These are phyloP conservation scores for Phalacrocorax carbo DNA, from an alignment of 2,113 vertebrate species.

Conservation along the genomic window DNA sequence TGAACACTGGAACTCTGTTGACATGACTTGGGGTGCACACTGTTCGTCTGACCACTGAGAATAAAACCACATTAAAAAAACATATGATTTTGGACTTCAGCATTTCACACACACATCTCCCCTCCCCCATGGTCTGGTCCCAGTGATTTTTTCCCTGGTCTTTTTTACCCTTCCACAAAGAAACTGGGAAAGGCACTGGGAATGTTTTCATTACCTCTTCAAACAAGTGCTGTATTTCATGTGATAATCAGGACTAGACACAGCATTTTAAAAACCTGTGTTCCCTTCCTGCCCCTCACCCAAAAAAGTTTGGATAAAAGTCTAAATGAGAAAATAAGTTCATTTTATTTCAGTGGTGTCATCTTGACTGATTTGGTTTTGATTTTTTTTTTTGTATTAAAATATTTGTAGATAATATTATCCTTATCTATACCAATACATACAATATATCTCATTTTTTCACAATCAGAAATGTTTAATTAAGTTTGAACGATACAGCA, in stretches of 20 bases:
- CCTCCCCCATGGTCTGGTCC: background rate
- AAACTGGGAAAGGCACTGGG: background rate
- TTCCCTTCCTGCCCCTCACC: background rate
- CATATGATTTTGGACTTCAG: background rate
- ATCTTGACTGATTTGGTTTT: background rate
- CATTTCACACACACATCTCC: background rate
- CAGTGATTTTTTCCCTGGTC: background rate
- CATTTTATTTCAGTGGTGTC: background rate
- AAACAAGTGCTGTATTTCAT: background rate
- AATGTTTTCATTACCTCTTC: background rate
- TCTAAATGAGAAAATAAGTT: accelerated
- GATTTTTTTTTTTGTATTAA: background rate
- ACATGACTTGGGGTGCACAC: slow-evolving; percentile 88
- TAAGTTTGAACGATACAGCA: background rate
- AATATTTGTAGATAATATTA: background rate
- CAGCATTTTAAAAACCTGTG: background rate
- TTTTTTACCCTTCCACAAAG: background rate
- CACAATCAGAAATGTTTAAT: background rate
- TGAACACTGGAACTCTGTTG: slow-evolving; percentile 84
- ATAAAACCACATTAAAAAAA: background rate
- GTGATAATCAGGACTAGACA: background rate
- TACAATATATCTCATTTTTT: background rate
- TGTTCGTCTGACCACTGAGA: slow-evolving; percentile 82
- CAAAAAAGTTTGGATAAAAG: background rate
- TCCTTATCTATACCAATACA: background rate